Evolutionary conservation across 2,113 vertebrate species (phyloP).

Genomic region (Grus americana): DNA sequence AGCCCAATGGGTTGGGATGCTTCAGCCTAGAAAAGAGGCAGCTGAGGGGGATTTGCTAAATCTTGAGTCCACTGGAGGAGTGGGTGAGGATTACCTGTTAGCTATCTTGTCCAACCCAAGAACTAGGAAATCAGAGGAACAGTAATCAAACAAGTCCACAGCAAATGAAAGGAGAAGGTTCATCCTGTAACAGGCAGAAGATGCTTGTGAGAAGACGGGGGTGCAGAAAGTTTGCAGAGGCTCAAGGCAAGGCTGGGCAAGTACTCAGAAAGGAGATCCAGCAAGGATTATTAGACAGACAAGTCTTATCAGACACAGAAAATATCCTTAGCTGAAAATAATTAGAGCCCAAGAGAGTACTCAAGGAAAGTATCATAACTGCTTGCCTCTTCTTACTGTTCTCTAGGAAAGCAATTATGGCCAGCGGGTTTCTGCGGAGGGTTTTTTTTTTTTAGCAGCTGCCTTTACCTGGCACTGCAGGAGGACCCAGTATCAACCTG

Average conservation of each 20-base stretch:
- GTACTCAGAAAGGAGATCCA: neutral
- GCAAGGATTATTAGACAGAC: neutral
- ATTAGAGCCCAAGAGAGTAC: neutral
- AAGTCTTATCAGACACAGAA: neutral
- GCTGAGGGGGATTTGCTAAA: neutral
- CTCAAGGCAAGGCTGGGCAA: neutral
- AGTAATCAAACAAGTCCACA: neutral
- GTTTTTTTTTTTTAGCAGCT: neutral
- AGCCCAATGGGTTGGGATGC: neutral
- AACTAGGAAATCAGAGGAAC: neutral
- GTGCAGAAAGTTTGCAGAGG: neutral
- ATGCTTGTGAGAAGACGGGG: neutral
- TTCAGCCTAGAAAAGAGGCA: neutral
- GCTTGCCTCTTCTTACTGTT: neutral
- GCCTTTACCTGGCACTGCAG: neutral
- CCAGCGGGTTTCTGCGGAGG: neutral
- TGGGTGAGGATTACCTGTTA: neutral
- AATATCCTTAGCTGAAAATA: neutral
- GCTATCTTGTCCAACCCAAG: neutral
- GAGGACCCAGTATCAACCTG: neutral
- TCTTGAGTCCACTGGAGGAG: neutral
- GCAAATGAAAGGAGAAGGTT: neutral
- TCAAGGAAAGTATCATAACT: neutral
- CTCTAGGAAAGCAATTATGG: neutral
- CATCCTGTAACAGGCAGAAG: accelerated